A percentile compares a stretch with the other conserved stretches of the same genome.
These are phyloP conservation scores for Sesamia inferens DNA, from an alignment of 2,888 invertebrate species.

Conservation along the genomic window DNA sequence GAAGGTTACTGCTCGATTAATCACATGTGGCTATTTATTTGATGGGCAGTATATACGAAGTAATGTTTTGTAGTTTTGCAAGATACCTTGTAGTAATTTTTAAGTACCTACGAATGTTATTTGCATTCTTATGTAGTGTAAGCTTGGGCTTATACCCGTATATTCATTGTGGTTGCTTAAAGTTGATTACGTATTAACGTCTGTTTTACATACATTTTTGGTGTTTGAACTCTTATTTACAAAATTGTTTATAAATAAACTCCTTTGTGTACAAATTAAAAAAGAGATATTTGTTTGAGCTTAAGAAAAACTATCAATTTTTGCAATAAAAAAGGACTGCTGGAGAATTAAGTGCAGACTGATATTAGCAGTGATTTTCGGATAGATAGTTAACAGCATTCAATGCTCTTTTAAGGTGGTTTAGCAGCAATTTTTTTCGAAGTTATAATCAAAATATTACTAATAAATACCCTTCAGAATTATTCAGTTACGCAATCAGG, in stretches of 20 bases:
- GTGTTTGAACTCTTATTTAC: no score
- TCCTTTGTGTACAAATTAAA: no score
- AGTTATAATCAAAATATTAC: neutral
- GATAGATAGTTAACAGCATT: neutral
- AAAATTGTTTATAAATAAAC: no score
- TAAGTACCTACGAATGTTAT: neutral
- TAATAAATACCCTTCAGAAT: neutral
- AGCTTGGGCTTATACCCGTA: neutral
- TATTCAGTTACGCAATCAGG: neutral
- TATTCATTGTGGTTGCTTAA: no score
- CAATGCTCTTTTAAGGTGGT: neutral
- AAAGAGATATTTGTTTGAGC: no score
- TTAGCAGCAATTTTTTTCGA: neutral
- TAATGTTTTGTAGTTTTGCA: conserved; percentile 16
- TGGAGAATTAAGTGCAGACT: neutral
- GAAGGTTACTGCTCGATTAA: conserved; percentile 56
- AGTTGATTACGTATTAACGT: no score
- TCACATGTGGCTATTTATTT: conserved; percentile 48
- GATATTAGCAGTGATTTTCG: neutral
- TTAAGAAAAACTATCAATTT: no score
- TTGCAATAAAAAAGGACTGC: no score
- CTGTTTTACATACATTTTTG: no score
- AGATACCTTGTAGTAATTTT: conserved; percentile 20
- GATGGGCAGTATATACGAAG: conserved; percentile 15
- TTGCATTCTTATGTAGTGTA: neutral